Conservation (phyloP, 1,140 invertebrate species). For the Campoletis sonorensis region DNA sequence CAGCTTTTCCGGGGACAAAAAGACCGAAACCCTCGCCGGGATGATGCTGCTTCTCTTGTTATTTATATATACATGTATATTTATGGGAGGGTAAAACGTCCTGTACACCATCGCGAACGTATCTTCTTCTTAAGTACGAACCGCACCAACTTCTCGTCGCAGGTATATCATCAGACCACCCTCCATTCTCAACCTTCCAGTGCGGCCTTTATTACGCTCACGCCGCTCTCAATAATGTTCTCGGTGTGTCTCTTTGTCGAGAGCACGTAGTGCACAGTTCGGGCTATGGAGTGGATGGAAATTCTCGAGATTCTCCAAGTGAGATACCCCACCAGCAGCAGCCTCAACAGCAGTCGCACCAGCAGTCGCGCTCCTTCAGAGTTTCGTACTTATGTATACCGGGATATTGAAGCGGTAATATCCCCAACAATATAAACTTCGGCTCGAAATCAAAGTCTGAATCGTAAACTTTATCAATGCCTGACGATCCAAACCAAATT, state of each 20-base stretch:
- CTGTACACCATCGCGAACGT: not conserved
- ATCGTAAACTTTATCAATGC: no score
- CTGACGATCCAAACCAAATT: no score
- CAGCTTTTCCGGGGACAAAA: not conserved
- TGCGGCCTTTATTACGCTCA: conserved; percentile 10
- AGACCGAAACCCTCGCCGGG: not conserved
- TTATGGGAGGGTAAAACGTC: not conserved
- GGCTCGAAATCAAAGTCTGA: no score
- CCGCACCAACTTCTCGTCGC: not conserved
- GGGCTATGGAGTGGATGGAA: conserved; percentile 1
- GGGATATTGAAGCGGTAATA: no score
- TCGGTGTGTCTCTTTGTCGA: conserved; percentile 52
- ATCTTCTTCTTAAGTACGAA: not conserved
- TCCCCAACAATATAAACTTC: no score
- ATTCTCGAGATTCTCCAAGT: conserved; percentile 48
- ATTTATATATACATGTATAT: no score
- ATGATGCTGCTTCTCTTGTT: not conserved
- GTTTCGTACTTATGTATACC: not conserved
- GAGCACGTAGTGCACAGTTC: conserved; percentile 32
- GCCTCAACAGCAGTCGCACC: not conserved
- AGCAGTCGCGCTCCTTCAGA: not conserved
- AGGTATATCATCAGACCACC: not conserved
- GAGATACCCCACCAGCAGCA: not conserved
- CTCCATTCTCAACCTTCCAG: not conserved
- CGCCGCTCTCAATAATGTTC: conserved; percentile 46